These are phyloP conservation scores for Danio choprae DNA, from an alignment of 2,797 vertebrate species.

Conservation along the genomic window DNA sequence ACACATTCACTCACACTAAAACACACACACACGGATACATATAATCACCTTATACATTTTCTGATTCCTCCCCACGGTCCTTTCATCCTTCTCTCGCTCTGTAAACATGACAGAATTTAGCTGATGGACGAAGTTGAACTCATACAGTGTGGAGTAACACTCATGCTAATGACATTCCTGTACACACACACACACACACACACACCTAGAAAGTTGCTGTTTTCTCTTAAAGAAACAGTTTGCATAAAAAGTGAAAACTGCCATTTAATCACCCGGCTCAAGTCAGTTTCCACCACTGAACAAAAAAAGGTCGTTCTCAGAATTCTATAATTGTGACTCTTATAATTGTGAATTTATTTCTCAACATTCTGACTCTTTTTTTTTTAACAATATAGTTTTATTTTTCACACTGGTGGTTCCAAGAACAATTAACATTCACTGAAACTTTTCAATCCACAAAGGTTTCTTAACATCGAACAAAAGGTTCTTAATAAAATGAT, in stretches of 20 bases:
- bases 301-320: too few species aligned
- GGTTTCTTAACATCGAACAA: too few species aligned
- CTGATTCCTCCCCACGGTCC: slow-evolving; percentile 31
- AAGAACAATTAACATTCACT: too few species aligned
- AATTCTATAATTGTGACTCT: too few species aligned
- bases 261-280: not conserved
- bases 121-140: slow-evolving; percentile 48
- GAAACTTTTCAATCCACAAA: too few species aligned
- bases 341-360: too few species aligned
- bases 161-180: slow-evolving; percentile 25
- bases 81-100: slow-evolving; percentile 42
- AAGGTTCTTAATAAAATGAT: too few species aligned
- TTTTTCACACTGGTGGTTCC: too few species aligned
- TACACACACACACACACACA: slow-evolving; percentile 20
- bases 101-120: slow-evolving; percentile 38
- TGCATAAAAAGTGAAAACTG: not conserved
- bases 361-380: too few species aligned
- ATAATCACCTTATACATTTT: slow-evolving; percentile 39
- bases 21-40: slow-evolving; percentile 23
- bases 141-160: slow-evolving; percentile 43
- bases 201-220: slow-evolving; percentile 16
- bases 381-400: too few species aligned
- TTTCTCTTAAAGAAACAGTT: slow-evolving; percentile 13
- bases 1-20: slow-evolving; percentile 23
- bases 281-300: too few species aligned